Percentiles rank a stretch among this genome's conserved stretches.
Conservation (phyloP, 2,888 invertebrate genomes). For the Sarcophaga carnaria region DNA sequence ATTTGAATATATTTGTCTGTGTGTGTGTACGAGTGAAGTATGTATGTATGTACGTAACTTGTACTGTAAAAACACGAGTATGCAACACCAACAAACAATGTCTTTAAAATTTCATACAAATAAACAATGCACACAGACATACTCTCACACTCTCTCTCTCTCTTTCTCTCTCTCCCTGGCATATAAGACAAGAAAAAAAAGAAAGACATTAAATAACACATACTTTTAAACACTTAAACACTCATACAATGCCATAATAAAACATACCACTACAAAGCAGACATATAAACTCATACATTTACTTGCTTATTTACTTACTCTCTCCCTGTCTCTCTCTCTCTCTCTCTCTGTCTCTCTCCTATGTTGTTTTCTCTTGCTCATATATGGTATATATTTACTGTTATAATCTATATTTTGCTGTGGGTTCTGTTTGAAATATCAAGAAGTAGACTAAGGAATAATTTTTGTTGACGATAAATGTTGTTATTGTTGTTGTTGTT, state of each 20-base stretch:
- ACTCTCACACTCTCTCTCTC: not conserved
- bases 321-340: no score
- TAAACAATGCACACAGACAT: constrained; percentile 42
- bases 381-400: constrained; percentile 14
- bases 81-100: constrained; percentile 68
- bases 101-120: constrained; percentile 63
- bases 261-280: constrained; percentile 7
- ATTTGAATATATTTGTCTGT: not conserved
- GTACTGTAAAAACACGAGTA: constrained; percentile 26
- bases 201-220: not conserved
- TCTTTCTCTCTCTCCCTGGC: not conserved
- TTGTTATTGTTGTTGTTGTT: constrained; percentile 4
- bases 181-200: not conserved
- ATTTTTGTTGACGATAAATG: constrained; percentile 25
- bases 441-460: constrained; percentile 33
- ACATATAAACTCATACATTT: no score
- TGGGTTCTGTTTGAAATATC: constrained; percentile 32
- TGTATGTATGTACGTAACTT: constrained; percentile 33
- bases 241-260: not conserved
- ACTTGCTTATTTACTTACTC: no score
- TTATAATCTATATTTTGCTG: constrained; percentile 52
- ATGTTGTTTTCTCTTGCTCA: not conserved
- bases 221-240: constrained; percentile 14
- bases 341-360: no score
- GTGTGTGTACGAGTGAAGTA: constrained; percentile 48